Percentiles rank a stretch among this genome's conserved stretches.
Evolutionary conservation across 1,140 invertebrate genomes (phyloP).

Genomic region (Trichonephila clavata): DNA sequence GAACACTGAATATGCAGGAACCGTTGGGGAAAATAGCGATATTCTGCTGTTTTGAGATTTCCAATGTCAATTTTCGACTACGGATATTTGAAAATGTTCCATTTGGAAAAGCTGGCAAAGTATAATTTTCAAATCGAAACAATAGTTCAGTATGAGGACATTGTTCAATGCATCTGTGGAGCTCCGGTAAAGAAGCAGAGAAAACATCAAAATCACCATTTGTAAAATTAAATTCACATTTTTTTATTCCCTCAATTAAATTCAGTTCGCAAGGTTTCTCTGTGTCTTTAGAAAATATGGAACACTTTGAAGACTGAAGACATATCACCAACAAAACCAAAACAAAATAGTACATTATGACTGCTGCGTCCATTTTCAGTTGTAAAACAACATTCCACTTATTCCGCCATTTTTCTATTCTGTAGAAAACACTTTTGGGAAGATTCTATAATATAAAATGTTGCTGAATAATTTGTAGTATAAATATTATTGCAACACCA

Average conservation of each 20-base stretch:
- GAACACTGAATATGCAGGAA: slow-evolving; percentile 32
- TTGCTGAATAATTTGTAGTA: no score
- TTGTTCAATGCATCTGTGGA: background rate
- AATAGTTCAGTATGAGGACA: background rate
- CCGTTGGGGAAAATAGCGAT: background rate
- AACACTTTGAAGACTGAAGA: background rate
- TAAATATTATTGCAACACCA: background rate
- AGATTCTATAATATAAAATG: background rate
- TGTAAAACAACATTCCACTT: background rate
- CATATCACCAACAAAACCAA: background rate
- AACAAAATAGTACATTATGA: background rate
- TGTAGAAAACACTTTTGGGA: background rate
- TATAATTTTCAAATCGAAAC: slow-evolving; percentile 3
- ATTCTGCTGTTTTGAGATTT: background rate
- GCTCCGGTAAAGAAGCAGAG: background rate
- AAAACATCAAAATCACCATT: background rate
- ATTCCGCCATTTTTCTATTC: background rate
- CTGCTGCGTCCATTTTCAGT: background rate
- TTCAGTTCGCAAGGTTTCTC: background rate
- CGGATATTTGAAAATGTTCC: slow-evolving; percentile 7
- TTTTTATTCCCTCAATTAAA: background rate
- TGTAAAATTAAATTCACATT: slow-evolving; percentile 1
- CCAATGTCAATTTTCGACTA: background rate
- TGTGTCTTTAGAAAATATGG: background rate
- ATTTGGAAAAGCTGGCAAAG: background rate